Evolutionary conservation across 1,140 invertebrate species (phyloP), one percentile per base, ranked within the genome.

Genomic region (Formica exsecta): DNA sequence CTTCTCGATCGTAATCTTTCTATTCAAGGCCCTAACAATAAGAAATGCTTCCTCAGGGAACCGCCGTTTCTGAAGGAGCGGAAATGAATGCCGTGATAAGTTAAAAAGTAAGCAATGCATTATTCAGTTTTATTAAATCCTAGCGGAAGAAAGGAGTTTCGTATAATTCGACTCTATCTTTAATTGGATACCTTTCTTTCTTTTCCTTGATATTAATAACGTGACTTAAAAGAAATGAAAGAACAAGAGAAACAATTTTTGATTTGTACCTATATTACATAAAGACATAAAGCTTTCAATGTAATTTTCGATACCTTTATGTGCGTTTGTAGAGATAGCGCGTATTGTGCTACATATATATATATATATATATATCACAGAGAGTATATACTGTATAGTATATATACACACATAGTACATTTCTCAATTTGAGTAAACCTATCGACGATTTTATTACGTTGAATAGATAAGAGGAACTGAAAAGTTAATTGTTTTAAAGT

Each of bases 121-220:
- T 86, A 86, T 86, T 86, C 84, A 86, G 74, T 86, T 86, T 83
- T 73, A 84, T 84, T 86, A 86, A 86, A 84, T 73, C 59, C 48
- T 54, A 32, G 25, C 32, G 59, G 36, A 83, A 81, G 66, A 84
- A 86, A 86, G n/a, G 38, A 83, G 66, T 86, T 83, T 41, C 36
- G 59, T 86, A 41, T 38, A 64, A 83, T 83, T 81, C 66, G 66
- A 41, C 36, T 83, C 61, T 32, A 70, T 80, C 76, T 85, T 80
- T 79, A 77, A 80, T 81, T 70, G 76, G 65, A 81, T 70, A 83
- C 65, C 73, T 64, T 77, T 65, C 41, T 74, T 16, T 51, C 71
- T 29, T 64, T 71, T 48, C 16, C 54, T 71, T 32, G 51, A 68
- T 86, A 86, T 79, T 86, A 86, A 80, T 85, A 76, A 85, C 61